Evolutionary conservation across 2,888 invertebrate species (phyloP), one percentile per base, ranked within the genome.

Genomic region (Agapetus fuscipes): DNA sequence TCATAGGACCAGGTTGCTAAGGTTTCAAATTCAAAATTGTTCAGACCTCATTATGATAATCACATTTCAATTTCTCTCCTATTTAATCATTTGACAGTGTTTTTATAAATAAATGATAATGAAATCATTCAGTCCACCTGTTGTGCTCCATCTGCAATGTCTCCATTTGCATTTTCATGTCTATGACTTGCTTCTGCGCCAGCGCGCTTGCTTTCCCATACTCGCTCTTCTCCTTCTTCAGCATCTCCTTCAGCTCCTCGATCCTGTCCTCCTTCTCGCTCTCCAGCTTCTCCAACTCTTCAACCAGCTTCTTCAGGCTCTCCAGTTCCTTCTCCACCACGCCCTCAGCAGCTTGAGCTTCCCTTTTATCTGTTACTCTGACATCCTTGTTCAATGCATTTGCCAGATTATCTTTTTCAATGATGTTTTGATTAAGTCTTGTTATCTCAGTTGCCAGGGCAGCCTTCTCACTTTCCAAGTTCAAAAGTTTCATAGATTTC

Each of bases 191-290:
- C 16, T 48, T 45, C 29, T 45, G 42, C n/a, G 45, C 45, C 14
- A 38, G 17, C 9, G 20, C 16, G 1, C 60, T 53, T 26, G 58
- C 56, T 50, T 60, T 60, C 12, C 53, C 47, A 48, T 61, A 66
- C 48, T 72, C 66, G 45, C 62, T 60, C 52, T 70, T 64, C 56
- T 78, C 76, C 41, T 61, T 67, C 16, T 56, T 58, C 29, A 74
- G 50, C 24, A 74, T 50, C 45, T 63, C 60, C 49, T 73, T 72
- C 49, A 68, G 73, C 55, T 74, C 69, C 34, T 59, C 57, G n/a
- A 61, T 51, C 11, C 66, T 53, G 10, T 49, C 46, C 40, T 59
- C 58, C 52, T 69, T 68, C 41, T 71, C 68, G 14, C 54, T 55
- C 54, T 74, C 68, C 33, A 69, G 51, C 42, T 64, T 59, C 44